Evolutionary conservation across 2,888 invertebrate species (phyloP), one percentile per base, ranked within the genome.

Genomic region (Crossocerus cetratus): DNA sequence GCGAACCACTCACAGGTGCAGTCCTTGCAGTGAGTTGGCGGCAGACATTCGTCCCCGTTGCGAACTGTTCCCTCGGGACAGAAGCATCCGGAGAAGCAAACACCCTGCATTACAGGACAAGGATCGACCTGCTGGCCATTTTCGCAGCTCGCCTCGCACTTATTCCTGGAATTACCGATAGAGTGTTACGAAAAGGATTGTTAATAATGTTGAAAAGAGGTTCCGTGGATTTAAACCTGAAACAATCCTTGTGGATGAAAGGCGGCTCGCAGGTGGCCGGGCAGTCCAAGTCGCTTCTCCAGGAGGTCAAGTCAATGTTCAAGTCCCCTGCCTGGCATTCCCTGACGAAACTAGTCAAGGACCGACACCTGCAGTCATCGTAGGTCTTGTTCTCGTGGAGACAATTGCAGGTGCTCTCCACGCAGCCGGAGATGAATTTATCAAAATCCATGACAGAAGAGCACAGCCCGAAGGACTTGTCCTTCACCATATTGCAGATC

Each of bases 11-110:
- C 93, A 73, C 91, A 93, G 91, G 93, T 90, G 92, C 96, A 96
- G 87, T 97, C 96, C 65, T 94, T 92, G 85, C 97, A 97, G 69
- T 94, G 94, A 0, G 93, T 91, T 0, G 96, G 94, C 67, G 93
- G 91, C 4, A 96, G 92, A 85, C 97, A 97, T 13, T 91, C 90
- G 66, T 94, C 93, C 8, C 93, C 95, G 84, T 93, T 93, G 18
- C 95, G 91, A 0, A 95, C 93, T 2, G 88, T 90, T 53, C 96
- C 96, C 56, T 94, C 93, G 0, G 96, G 96, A 82, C 97, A 97
- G 91, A 95, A 96, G 89, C 97, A 97, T 65, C 97, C 97, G 0
- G 96, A 93, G 91, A 94, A 95, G 90, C 96, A 97, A 56, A 93
- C 92, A 44, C 94, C 93, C 16, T 93, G 92, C 74, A 93, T 91